Evolutionary conservation across 1,140 invertebrate genomes (phyloP).

Genomic region (Periplaneta americana): DNA sequence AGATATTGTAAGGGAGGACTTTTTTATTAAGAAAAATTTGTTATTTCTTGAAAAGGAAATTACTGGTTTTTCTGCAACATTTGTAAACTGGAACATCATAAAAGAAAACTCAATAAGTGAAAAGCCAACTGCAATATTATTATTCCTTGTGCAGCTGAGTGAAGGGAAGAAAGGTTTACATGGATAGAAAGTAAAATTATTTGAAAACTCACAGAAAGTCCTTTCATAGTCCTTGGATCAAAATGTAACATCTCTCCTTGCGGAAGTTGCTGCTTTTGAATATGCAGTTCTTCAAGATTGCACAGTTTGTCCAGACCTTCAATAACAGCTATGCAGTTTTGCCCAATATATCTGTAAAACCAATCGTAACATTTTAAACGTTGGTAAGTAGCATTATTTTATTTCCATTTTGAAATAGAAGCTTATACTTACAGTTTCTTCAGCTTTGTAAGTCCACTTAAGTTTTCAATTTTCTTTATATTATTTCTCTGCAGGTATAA

Average conservation of each 20-base stretch:
- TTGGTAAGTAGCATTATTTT: neutral
- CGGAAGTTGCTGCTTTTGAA: constrained; percentile 56
- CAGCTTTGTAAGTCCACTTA: constrained; percentile 13
- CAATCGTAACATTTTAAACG: neutral
- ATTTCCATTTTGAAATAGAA: neutral
- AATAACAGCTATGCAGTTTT: constrained; percentile 58
- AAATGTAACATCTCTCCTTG: constrained; percentile 54
- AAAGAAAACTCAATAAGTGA: no score
- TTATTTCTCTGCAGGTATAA: constrained; percentile 16
- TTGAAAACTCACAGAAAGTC: constrained; percentile 47
- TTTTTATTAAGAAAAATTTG: no score
- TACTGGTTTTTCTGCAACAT: no score
- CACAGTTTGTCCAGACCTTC: constrained; percentile 56
- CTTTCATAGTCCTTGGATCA: constrained; percentile 51
- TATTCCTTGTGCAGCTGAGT: no score
- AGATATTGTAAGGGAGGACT: no score
- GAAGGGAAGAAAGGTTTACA: no score
- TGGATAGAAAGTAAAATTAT: constrained; percentile 11
- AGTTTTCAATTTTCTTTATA: constrained; percentile 18
- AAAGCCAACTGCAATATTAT: no score
- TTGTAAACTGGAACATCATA: no score
- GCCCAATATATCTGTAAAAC: constrained; percentile 51
- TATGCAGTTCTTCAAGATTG: constrained; percentile 55
- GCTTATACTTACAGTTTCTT: constrained; percentile 16
- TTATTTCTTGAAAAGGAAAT: no score